Conservation (phyloP, 2,888 invertebrate species). For the Syritta pipiens region DNA sequence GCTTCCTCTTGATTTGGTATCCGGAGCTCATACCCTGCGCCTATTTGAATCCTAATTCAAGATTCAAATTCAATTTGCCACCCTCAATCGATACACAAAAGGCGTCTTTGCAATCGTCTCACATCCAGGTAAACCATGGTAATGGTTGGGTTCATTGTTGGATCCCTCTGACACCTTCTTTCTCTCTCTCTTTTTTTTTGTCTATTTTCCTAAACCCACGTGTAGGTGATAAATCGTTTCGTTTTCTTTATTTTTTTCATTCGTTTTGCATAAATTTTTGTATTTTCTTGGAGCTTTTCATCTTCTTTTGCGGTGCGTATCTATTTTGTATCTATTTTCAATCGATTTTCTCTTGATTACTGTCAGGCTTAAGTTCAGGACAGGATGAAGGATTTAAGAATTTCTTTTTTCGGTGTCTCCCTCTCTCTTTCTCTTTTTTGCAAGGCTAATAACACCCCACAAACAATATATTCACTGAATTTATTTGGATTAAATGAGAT, state of each 20-base stretch:
- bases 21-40: neutral
- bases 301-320: conserved; percentile 29
- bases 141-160: conserved; percentile 50
- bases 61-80: conserved; percentile 65
- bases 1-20: conserved; percentile 28
- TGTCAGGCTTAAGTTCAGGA: conserved; percentile 44
- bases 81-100: conserved; percentile 58
- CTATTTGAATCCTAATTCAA: conserved; percentile 54
- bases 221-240: conserved; percentile 60
- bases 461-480: too few relatives aligned
- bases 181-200: too few relatives aligned
- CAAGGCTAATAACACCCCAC: too few relatives aligned
- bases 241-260: conserved; percentile 3
- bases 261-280: neutral
- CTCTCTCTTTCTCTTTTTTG: too few relatives aligned
- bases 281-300: conserved; percentile 16
- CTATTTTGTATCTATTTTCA: conserved; percentile 43
- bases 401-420: too few relatives aligned
- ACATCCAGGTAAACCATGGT: conserved; percentile 48
- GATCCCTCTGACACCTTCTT: too few relatives aligned
- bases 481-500: conserved; percentile 49
- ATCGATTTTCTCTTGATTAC: conserved; percentile 63
- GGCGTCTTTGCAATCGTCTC: conserved; percentile 51
- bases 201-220: conserved; percentile 17
- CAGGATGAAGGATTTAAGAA: conserved; percentile 27